A percentile compares a stretch with the other conserved stretches of the same genome.
phyloP scores from a whole-genome alignment of 2,888 invertebrate species.

The Eristalinus aeneus region DNA sequence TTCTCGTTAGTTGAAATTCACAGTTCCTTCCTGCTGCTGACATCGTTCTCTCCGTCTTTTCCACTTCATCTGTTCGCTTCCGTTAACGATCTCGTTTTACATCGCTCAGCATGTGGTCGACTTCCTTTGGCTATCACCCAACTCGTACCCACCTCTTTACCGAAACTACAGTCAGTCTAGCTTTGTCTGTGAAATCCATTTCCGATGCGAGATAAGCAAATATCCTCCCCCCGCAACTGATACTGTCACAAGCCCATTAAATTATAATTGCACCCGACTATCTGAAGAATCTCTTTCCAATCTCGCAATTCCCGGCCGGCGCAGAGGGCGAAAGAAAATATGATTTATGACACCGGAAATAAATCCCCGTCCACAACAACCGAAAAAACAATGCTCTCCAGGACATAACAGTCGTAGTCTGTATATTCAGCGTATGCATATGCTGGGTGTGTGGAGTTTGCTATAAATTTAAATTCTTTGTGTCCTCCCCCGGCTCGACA shows the following conservation, averaged over 20 bases:
- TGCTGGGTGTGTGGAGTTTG: background rate
- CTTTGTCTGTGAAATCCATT: background rate
- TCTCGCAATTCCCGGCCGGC: background rate
- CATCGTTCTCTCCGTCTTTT: too few species aligned
- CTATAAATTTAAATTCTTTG: conserved; percentile 45
- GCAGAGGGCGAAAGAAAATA: background rate
- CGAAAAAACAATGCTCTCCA: conserved; percentile 15
- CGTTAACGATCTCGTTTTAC: background rate
- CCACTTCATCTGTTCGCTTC: background rate
- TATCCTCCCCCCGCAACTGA: background rate
- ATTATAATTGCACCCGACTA: conserved; percentile 13
- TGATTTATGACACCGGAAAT: conserved; percentile 34
- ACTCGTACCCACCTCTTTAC: too few species aligned
- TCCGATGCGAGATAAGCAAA: background rate
- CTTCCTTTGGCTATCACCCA: background rate
- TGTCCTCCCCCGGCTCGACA: background rate
- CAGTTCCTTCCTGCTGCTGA: too few species aligned
- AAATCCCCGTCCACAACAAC: background rate
- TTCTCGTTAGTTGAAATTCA: too few species aligned
- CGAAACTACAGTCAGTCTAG: background rate
- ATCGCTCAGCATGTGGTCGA: background rate
- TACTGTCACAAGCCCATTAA: conserved; percentile 21
- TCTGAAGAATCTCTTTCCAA: background rate
- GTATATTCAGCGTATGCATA: background rate
- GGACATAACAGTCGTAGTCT: background rate